Base-by-base conservation (phyloP, 2,888 invertebrate species). In the Tortricodes alternella region DNA sequence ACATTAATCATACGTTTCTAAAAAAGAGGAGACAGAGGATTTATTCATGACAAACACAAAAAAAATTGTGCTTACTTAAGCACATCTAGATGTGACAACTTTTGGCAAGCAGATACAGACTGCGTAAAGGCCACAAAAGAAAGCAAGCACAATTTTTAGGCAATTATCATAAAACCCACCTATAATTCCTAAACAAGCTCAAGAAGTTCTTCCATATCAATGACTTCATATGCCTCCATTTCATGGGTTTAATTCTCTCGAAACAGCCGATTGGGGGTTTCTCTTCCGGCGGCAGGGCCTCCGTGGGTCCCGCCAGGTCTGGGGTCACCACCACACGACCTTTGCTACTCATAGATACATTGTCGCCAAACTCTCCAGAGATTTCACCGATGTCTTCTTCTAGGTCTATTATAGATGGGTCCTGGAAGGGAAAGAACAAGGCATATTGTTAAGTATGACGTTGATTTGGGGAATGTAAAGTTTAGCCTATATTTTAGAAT, bases 141-240 rank as follows among this genome's bases (percentile, higher is more conserved):
- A n/a, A n/a, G n/a, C n/a, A n/a, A n/a, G n/a, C n/a, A n/a, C n/a
- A n/a, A n/a, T n/a, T 34, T 0, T 2, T 6, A 11, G 11, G 2
- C 6, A 32, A 11, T 37, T 27, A 11, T 1, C 37, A 23, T 18
- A n/a, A 3, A 38, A 71, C 91, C 88, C 78, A 95, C 96, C 95
- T 94, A 61, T 94, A 93, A 82, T 97, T 97, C 68, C 97, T 92
- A 90, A 95, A 94, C 92, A 97, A 94, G 93, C 96, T 96, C 49
- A 96, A 89, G 71, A 96, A 95, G 78, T 97, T 97, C 80, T 97
- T 97, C 96, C 97, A 96, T 39, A 97, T 92, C 16, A 97, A 83
- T 0, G 97, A 96, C 66, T 94, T 94, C 94, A 96, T 95, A 68
- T 96, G 95, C 71, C 93, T 89, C 62, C 91, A 84, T 67, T 94